These are phyloP conservation scores for Eupeodes corollae DNA, from an alignment of 1,140 invertebrate genomes.

Conservation along the genomic window DNA sequence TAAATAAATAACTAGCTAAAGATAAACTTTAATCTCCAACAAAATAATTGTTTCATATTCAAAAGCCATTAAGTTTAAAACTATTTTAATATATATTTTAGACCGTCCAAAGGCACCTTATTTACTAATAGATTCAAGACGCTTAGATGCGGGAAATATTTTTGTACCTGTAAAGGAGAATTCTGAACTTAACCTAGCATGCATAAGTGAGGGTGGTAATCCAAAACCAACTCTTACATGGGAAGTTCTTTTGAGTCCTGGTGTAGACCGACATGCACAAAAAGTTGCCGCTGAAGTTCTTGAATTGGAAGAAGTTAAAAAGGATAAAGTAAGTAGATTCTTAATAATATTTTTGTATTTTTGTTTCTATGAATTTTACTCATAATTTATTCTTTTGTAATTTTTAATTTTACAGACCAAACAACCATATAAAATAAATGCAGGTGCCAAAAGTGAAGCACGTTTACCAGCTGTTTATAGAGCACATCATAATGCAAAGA, in stretches of 20 bases:
- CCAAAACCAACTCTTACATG: constrained; percentile 61
- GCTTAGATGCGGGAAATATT: constrained; percentile 68
- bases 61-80: constrained; percentile 38
- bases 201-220: constrained; percentile 71
- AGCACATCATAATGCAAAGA: constrained; percentile 61
- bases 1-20: constrained; percentile 19
- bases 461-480: constrained; percentile 53
- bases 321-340: constrained; percentile 27
- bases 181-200: constrained; percentile 63
- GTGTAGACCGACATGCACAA: constrained; percentile 41
- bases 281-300: constrained; percentile 36
- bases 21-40: not conserved
- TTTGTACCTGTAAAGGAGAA: constrained; percentile 74
- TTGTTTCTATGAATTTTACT: not conserved
- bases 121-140: constrained; percentile 63
- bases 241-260: constrained; percentile 52
- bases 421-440: constrained; percentile 36
- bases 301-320: constrained; percentile 35
- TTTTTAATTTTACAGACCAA: constrained; percentile 32
- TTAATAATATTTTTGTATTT: not conserved
- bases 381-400: constrained; percentile 23
- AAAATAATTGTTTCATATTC: not conserved
- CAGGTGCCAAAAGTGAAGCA: constrained; percentile 49
- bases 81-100: constrained; percentile 30
- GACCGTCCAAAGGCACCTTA: constrained; percentile 67